Conservation (phyloP, 2,113 vertebrate species). For the Psittacus erithacus region DNA sequence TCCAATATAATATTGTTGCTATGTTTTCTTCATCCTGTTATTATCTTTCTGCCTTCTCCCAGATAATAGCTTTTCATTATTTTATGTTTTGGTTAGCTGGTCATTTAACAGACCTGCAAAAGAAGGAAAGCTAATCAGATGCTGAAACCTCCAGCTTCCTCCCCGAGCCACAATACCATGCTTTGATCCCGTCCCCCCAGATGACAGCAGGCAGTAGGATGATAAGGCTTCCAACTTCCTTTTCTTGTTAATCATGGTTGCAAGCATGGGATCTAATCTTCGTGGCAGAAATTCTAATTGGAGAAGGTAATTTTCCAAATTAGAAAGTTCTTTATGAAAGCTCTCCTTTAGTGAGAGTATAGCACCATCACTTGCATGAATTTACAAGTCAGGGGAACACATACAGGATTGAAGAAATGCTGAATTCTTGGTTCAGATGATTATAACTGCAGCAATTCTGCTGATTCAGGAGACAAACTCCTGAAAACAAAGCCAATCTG, state of each 20-base stretch:
- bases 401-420: not conserved
- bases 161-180: not conserved
- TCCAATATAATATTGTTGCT: not conserved
- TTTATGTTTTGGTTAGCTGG: not conserved
- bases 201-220: not conserved
- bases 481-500: not conserved
- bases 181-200: not conserved
- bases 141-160: not conserved
- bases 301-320: not conserved
- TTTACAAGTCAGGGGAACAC: not conserved
- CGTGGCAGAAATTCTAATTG: not conserved
- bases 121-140: not conserved
- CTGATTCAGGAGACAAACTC: not conserved
- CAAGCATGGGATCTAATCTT: not conserved
- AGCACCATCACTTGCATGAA: not conserved
- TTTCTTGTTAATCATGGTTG: not conserved
- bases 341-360: not conserved
- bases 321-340: not conserved
- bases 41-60: not conserved
- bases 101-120: not conserved
- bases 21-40: not conserved
- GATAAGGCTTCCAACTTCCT: not conserved
- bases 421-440: not conserved
- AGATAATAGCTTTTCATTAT: not conserved
- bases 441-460: not conserved